A percentile compares a stretch with the other conserved stretches of the same genome.
phyloP scores from a whole-genome alignment of 1,140 invertebrate species.

The Drosophila melanogaster region Release_6_plus_ISO1_MT NT_033777.3:30219001-30219500 shows the following conservation, averaged over 20 bases:
- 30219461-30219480: constrained; percentile 72
- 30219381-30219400: constrained; percentile 30
- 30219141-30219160: constrained; percentile 38
- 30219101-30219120: constrained; percentile 16
- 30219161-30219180: constrained; percentile 61
- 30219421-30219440: constrained; percentile 56
- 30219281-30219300: constrained; percentile 74
- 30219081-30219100: constrained; percentile 36
- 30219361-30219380: constrained; percentile 53
- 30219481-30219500: constrained; percentile 54
- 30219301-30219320: constrained; percentile 58
- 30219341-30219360: constrained; percentile 65
- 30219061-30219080: background rate
- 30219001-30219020: constrained; percentile 60
- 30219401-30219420: constrained; percentile 52
- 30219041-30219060: constrained; percentile 30
- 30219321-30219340: constrained; percentile 62
- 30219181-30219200: constrained; percentile 58
- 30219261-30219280: constrained; percentile 63
- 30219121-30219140: constrained; percentile 53
- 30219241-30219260: constrained; percentile 4
- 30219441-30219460: constrained; percentile 63
- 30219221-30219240: constrained; percentile 55
- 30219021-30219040: constrained; percentile 77
- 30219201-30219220: constrained; percentile 73